Evolutionary conservation across 2,113 vertebrate genomes (phyloP), one percentile per base, ranked within the genome.

Genomic region (Pimephales promelas): DNA sequence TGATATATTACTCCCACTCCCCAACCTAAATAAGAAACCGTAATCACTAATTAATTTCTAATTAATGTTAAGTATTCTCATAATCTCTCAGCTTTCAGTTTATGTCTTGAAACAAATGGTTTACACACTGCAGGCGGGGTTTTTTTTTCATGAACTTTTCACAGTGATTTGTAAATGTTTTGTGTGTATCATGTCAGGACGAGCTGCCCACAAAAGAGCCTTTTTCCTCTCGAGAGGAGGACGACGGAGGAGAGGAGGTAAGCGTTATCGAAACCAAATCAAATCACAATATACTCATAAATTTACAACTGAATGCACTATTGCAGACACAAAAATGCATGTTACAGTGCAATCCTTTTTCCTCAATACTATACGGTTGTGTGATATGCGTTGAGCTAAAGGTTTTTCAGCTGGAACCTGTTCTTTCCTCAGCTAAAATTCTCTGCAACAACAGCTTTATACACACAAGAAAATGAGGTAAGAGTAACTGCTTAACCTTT

Each of bases 231-330:
- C 36, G 3, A 22, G 89, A 89, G 28, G 79, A 49, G 1, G 76
- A 83, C 34, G 86, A 73, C 0, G 59, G 26, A 66, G 45, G 16
- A 84, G 88, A 24, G 76, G 64, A 89, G 88, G 92, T 93, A 79
- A 71, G 43, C 9, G 24, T 10, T 62, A n/a, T 59, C 28, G 8
- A 14, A 71, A 47, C 36, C 26, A 14, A 71, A 45, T 14, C 28
- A 72, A 73, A 72, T 54, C 76, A 61, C 7, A 26, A 40, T 18
- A 20, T 16, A 59, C 31, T 16, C 5, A 57, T 13, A 36, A 34
- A 11, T n/a, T 24, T 18, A 64, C 78, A 73, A 72, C 43, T 72
- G 59, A 61, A 20, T 61, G 34, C 20, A 22, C 70, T 52, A 31
- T 49, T 66, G 40, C 5, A 16, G 22, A 47, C 4, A 47, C 11